These are phyloP conservation scores for Strix aluco DNA, from an alignment of 2,113 vertebrate species.

Conservation along the genomic window DNA sequence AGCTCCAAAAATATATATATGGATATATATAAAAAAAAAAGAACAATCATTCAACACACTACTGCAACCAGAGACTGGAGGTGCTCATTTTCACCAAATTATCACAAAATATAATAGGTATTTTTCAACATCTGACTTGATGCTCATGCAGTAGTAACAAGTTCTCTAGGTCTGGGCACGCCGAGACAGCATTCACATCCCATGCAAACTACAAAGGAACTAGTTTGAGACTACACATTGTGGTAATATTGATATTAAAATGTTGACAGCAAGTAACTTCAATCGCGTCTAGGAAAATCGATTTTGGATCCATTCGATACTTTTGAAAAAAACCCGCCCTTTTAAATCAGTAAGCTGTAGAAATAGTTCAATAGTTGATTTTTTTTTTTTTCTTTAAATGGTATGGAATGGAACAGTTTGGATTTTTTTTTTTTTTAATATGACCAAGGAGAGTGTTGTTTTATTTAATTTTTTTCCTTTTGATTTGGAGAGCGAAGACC, in stretches of 20 bases:
- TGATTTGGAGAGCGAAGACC: conserved; percentile 40
- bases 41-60: conserved; percentile 80
- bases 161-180: conserved; percentile 79
- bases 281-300: conserved; percentile 63
- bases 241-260: conserved; percentile 85
- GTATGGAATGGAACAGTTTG: conserved; percentile 65
- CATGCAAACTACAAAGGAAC: conserved; percentile 90
- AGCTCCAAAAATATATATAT: conserved; percentile 81
- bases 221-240: conserved; percentile 83
- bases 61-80: conserved; percentile 76
- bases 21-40: conserved; percentile 67
- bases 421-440: not conserved
- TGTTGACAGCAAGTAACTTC: conserved; percentile 78
- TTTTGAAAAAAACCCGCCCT: conserved; percentile 49
- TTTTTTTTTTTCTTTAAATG: not conserved
- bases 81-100: conserved; percentile 77
- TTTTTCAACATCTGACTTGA: conserved; percentile 80
- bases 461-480: not conserved
- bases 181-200: conserved; percentile 87
- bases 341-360: conserved; percentile 30
- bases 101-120: conserved; percentile 75
- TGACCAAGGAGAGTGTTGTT: conserved; percentile 12
- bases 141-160: conserved; percentile 82
- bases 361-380: not conserved
- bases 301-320: conserved; percentile 77